A percentile compares a stretch with the other conserved stretches of the same genome.
Conservation (phyloP, 2,888 invertebrate genomes). For the Caenorhabditis uteleia region DNA sequence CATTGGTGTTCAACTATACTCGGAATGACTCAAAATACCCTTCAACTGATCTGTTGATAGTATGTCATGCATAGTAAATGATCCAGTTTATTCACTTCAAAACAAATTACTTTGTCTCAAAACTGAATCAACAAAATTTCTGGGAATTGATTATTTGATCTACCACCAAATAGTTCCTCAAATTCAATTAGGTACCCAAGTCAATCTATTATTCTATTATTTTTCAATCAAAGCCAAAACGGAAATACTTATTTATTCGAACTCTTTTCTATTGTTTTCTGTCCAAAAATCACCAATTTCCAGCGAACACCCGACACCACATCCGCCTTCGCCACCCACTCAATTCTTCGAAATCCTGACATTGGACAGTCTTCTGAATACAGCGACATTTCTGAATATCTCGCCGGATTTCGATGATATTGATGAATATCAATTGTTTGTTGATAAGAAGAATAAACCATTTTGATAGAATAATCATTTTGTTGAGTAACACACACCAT, state of each 20-base stretch:
- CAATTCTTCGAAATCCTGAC: slow-evolving; percentile 20
- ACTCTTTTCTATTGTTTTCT: too few relatives aligned
- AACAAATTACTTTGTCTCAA: too few relatives aligned
- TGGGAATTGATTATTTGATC: too few relatives aligned
- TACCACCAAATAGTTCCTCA: too few relatives aligned
- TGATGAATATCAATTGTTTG: slow-evolving; percentile 28
- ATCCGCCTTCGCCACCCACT: too few relatives aligned
- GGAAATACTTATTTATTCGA: neutral
- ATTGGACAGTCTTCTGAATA: slow-evolving; percentile 24
- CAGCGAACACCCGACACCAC: neutral
- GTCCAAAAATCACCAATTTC: too few relatives aligned
- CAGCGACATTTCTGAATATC: slow-evolving; percentile 24
- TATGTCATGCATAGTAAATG: too few relatives aligned
- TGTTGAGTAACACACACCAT: too few relatives aligned
- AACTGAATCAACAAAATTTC: too few relatives aligned
- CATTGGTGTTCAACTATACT: neutral
- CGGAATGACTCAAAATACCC: neutral
- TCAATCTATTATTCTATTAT: slow-evolving; percentile 1
- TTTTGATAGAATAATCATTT: slow-evolving; percentile 14
- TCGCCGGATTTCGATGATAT: slow-evolving; percentile 14
- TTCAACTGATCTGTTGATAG: too few relatives aligned
- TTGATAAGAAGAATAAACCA: slow-evolving; percentile 35
- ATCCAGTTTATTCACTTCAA: neutral
- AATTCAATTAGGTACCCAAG: too few relatives aligned
- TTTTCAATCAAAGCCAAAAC: neutral